These are phyloP conservation scores for Strigamia maritima DNA, from an alignment of 2,888 invertebrate species.

Conservation along the genomic window DNA sequence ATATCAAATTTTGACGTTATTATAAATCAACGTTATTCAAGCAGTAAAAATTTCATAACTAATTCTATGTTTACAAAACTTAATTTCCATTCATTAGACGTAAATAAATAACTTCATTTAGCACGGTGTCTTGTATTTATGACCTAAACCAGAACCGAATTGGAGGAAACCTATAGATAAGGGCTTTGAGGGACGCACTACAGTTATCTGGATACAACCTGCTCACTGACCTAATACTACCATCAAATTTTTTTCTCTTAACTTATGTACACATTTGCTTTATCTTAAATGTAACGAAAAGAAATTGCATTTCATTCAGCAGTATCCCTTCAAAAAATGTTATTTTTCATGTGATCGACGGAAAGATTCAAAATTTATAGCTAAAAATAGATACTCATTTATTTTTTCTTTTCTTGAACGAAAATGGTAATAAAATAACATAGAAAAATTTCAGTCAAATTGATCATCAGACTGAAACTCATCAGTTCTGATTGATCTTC, in stretches of 20 bases:
- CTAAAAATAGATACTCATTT: too few relatives aligned
- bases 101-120: not conserved
- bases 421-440: too few relatives aligned
- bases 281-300: not conserved
- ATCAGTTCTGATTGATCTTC: too few relatives aligned
- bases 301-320: not conserved
- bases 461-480: too few relatives aligned
- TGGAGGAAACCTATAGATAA: not conserved
- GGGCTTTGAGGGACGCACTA: not conserved
- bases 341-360: too few relatives aligned
- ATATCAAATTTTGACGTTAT: not conserved
- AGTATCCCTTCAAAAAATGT: not conserved
- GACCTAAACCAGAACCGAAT: not conserved
- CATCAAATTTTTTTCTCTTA: not conserved
- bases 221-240: constrained; percentile 1
- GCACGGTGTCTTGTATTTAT: not conserved
- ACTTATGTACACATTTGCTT: not conserved
- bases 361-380: too few relatives aligned
- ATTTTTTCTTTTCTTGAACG: too few relatives aligned
- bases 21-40: not conserved
- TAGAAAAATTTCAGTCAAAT: too few relatives aligned
- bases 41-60: not conserved
- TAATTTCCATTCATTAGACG: not conserved
- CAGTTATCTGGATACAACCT: constrained; percentile 8
- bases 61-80: not conserved